Conservation (phyloP, 2,888 invertebrate genomes). For the Octodonta nipae region DNA sequence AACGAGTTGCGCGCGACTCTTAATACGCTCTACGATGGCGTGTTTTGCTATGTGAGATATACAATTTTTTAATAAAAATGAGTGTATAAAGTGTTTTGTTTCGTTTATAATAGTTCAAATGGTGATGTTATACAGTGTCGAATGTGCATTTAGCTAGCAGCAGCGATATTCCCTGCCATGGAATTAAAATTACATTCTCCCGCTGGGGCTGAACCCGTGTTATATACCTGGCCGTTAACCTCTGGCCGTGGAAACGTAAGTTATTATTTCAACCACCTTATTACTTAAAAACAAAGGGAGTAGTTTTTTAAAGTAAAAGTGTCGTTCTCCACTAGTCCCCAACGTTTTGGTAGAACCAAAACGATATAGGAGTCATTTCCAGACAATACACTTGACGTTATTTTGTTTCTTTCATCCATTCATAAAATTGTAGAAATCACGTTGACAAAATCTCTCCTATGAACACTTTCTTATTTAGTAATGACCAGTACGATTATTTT, state of each 20-base stretch:
- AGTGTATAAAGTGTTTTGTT: slow-evolving; percentile 21
- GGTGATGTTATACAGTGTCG: slow-evolving; percentile 24
- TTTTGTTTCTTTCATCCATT: no score
- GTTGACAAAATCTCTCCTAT: no score
- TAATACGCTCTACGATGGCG: slow-evolving; percentile 30
- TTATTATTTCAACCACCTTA: no score
- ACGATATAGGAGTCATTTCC: no score
- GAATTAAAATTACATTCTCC: slow-evolving; percentile 94
- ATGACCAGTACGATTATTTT: no score
- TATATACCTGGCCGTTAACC: slow-evolving; percentile 92
- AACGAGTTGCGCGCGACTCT: slow-evolving; percentile 30
- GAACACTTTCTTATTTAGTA: no score
- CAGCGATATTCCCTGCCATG: slow-evolving; percentile 43
- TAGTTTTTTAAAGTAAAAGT: no score
- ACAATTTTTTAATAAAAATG: slow-evolving; percentile 23
- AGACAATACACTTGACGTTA: no score
- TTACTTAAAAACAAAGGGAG: no score
- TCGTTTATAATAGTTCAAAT: slow-evolving; percentile 24
- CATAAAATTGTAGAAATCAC: no score
- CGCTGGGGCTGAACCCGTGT: slow-evolving; percentile 88
- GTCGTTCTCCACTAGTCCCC: no score
- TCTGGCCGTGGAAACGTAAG: slow-evolving; percentile 75
- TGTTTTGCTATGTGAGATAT: slow-evolving; percentile 34
- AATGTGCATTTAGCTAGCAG: slow-evolving; percentile 25
- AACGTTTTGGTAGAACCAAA: no score